Evolutionary conservation across 1,140 invertebrate species (phyloP).

Genomic region (Drosophila nebulosa): DNA sequence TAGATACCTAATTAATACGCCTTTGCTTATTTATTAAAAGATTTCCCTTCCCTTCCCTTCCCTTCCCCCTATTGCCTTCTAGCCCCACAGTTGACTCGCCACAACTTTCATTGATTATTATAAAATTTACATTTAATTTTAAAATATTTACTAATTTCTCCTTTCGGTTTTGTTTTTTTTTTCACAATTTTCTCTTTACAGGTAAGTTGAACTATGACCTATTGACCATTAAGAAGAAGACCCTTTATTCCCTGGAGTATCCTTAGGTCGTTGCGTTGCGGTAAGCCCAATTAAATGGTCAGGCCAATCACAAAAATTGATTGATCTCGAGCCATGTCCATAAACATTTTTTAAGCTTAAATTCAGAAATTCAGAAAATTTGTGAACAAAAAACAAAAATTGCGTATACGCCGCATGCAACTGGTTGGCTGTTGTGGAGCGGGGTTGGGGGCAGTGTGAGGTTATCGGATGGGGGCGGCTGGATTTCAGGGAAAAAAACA

Average conservation of each 20-base stretch:
- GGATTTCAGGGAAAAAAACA: too few relatives aligned
- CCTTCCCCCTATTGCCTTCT: too few relatives aligned
- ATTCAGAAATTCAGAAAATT: not conserved
- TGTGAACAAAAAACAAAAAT: too few relatives aligned
- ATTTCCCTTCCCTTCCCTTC: too few relatives aligned
- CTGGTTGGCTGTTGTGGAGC: slow-evolving; percentile 24
- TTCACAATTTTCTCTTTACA: slow-evolving; percentile 28
- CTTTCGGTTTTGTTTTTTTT: too few relatives aligned
- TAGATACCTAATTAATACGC: too few relatives aligned
- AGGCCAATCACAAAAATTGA: not conserved
- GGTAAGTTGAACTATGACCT: slow-evolving; percentile 45
- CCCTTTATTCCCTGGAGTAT: not conserved
- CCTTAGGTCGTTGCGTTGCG: not conserved
- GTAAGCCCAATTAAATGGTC: slow-evolving; percentile 16
- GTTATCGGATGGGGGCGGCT: not conserved
- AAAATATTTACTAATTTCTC: not conserved
- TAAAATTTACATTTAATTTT: not conserved
- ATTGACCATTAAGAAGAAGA: not conserved
- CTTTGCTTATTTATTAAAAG: too few relatives aligned
- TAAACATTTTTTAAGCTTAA: not conserved
- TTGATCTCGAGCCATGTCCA: not conserved
- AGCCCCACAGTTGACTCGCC: too few relatives aligned
- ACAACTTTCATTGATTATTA: too few relatives aligned
- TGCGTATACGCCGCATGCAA: slow-evolving; percentile 60
- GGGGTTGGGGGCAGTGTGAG: not conserved